Percentiles rank a stretch among this genome's conserved stretches.
Conservation (phyloP, 2,888 invertebrate genomes). For the Sinotaia quadrata region DNA sequence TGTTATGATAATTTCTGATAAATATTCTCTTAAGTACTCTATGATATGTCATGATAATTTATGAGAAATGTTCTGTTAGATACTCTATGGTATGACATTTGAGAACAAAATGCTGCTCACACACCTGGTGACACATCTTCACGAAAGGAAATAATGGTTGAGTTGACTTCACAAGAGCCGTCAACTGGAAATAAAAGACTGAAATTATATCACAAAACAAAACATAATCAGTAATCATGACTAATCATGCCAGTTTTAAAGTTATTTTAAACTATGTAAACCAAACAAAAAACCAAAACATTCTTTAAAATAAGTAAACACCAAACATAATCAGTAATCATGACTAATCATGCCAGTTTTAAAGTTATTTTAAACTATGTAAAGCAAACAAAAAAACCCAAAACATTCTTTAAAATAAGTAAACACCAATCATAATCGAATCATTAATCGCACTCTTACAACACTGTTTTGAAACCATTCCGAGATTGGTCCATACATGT, state of each 20-base stretch:
- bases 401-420: no score
- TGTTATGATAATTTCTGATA: no score
- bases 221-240: neutral
- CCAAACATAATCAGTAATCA: neutral
- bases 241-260: neutral
- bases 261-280: neutral
- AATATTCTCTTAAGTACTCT: no score
- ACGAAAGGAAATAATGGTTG: constrained; percentile 31
- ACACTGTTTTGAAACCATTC: no score
- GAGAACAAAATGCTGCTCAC: no score
- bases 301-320: neutral
- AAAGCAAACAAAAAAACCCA: neutral
- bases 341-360: neutral
- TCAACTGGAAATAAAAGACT: constrained; percentile 4
- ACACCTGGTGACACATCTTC: constrained; percentile 35
- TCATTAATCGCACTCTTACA: no score
- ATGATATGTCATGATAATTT: no score
- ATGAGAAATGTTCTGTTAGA: no score
- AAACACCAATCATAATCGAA: neutral
- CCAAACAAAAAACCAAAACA: no score
- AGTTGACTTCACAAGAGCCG: constrained; percentile 28
- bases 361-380: neutral
- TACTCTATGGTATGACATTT: no score
- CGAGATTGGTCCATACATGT: no score
- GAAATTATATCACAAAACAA: neutral